Conservation (phyloP, 2,888 invertebrate species). For the Drosophila melanocephala region DNA sequence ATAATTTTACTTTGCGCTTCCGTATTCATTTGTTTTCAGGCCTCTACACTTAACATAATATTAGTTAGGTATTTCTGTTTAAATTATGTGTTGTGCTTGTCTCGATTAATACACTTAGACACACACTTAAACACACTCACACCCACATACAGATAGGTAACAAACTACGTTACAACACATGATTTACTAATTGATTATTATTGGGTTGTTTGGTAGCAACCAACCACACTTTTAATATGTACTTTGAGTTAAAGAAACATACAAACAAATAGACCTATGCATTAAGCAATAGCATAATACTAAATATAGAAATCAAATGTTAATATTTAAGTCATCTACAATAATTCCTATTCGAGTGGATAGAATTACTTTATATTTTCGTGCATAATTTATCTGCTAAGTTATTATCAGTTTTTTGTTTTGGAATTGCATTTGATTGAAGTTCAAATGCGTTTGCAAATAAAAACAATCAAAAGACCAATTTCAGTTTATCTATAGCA, state of each 20-base stretch:
- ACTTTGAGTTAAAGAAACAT: conserved; percentile 28
- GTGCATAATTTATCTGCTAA: conserved; percentile 36
- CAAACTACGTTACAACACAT: conserved; percentile 32
- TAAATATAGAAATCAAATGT: conserved; percentile 60
- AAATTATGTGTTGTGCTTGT: conserved; percentile 29
- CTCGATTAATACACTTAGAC: conserved; percentile 34
- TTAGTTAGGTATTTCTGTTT: conserved; percentile 11
- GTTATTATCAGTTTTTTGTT: conserved; percentile 16
- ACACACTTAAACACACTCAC: conserved; percentile 3
- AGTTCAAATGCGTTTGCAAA: conserved; percentile 11
- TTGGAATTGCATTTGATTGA: conserved; percentile 12
- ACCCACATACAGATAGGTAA: conserved; percentile 18
- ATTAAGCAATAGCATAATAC: conserved; percentile 54
- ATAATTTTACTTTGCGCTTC: conserved; percentile 15
- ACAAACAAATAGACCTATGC: conserved; percentile 49
- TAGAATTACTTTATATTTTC: conserved; percentile 40
- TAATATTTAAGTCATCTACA: conserved; percentile 56
- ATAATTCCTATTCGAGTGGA: conserved; percentile 43
- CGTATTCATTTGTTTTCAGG: conserved; percentile 27
- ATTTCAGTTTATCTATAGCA: conserved; percentile 33
- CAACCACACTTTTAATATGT: conserved; percentile 20
- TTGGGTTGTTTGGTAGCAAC: conserved; percentile 29
- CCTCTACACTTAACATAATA: conserved; percentile 39
- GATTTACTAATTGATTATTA: conserved; percentile 27
- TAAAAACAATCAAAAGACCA: conserved; percentile 14